These are phyloP conservation scores for Ischnus inquisitorius DNA, from an alignment of 2,888 invertebrate species.

Conservation along the genomic window DNA sequence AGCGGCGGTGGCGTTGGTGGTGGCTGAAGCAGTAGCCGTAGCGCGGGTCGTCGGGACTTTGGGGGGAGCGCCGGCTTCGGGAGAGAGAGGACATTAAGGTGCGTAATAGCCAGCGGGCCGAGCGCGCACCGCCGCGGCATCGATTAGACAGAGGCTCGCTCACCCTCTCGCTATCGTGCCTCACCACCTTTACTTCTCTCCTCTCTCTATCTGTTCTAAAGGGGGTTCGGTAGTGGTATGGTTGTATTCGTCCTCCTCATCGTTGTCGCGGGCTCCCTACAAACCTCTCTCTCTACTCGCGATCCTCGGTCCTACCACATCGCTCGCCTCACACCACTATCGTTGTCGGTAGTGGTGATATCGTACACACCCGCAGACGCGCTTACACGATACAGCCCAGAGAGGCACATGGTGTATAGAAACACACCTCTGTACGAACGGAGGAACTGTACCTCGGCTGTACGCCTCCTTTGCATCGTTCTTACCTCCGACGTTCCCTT, in stretches of 20 bases:
- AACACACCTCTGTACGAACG: conserved; percentile 46
- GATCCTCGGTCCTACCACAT: conserved; percentile 61
- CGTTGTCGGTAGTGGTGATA: conserved; percentile 3
- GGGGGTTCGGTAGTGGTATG: conserved; percentile 40
- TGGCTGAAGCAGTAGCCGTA: conserved; percentile 26
- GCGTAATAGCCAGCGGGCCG: conserved; percentile 85
- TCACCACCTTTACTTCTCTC: conserved; percentile 59
- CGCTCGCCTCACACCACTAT: conserved; percentile 55
- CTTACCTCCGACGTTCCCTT: conserved; percentile 61
- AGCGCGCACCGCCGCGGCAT: conserved; percentile 85
- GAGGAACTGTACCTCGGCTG: conserved; percentile 45
- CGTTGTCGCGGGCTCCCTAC: conserved; percentile 63
- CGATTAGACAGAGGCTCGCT: conserved; percentile 84
- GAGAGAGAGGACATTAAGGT: conserved; percentile 85
- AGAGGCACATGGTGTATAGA: conserved; percentile 33
- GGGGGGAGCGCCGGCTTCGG: conserved; percentile 56
- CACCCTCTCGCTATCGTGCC: conserved; percentile 76
- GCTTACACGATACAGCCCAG: background rate
- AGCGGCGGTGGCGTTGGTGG: conserved; percentile 63
- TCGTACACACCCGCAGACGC: background rate
- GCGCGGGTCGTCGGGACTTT: conserved; percentile 70
- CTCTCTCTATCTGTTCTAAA: conserved; percentile 33
- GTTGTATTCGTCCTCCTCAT: conserved; percentile 61
- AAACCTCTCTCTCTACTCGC: conserved; percentile 36
- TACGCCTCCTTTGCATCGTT: conserved; percentile 55